These are phyloP conservation scores for Listrodromus nycthemerus DNA, from an alignment of 2,888 invertebrate genomes.

Conservation along the genomic window DNA sequence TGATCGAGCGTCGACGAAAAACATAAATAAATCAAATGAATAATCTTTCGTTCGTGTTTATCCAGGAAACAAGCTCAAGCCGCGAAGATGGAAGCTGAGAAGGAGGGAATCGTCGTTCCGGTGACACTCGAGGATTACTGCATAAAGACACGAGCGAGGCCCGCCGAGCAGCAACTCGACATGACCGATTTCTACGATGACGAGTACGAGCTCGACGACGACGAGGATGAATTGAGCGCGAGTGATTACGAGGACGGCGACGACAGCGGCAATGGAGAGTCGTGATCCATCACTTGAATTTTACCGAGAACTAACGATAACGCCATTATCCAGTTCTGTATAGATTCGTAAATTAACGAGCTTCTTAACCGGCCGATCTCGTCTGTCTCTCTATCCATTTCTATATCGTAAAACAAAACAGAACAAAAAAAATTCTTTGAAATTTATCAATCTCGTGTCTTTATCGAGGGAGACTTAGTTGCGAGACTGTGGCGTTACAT, in stretches of 20 bases:
- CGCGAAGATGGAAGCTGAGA: conserved; percentile 97
- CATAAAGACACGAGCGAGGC: conserved; percentile 96
- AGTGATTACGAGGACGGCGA: conserved; percentile 92
- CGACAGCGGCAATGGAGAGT: conserved; percentile 96
- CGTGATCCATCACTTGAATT: conserved; percentile 87
- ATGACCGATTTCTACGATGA: conserved; percentile 98
- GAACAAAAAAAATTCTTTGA: background rate
- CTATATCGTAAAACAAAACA: conserved; percentile 29
- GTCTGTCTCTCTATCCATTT: conserved; percentile 44
- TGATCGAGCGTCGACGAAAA: background rate
- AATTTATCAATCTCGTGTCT: conserved; percentile 15
- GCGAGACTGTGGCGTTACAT: conserved; percentile 11
- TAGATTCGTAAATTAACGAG: conserved; percentile 81
- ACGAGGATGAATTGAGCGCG: conserved; percentile 88
- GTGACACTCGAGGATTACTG: conserved; percentile 99
- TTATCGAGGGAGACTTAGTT: conserved; percentile 6
- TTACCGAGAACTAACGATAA: conserved; percentile 60
- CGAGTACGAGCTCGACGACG: conserved; percentile 94
- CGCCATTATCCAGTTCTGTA: conserved; percentile 79
- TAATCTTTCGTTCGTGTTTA: conserved; percentile 3
- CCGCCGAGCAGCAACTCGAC: conserved; percentile 93
- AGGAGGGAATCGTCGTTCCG: conserved; percentile 98
- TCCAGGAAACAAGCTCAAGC: conserved; percentile 98
- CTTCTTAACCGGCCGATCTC: conserved; percentile 79
- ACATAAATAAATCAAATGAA: conserved; percentile 1